Percentiles rank a stretch among this genome's conserved stretches.
These are phyloP conservation scores for Nibea albiflora DNA, from an alignment of 2,113 vertebrate species.

Conservation along the genomic window DNA sequence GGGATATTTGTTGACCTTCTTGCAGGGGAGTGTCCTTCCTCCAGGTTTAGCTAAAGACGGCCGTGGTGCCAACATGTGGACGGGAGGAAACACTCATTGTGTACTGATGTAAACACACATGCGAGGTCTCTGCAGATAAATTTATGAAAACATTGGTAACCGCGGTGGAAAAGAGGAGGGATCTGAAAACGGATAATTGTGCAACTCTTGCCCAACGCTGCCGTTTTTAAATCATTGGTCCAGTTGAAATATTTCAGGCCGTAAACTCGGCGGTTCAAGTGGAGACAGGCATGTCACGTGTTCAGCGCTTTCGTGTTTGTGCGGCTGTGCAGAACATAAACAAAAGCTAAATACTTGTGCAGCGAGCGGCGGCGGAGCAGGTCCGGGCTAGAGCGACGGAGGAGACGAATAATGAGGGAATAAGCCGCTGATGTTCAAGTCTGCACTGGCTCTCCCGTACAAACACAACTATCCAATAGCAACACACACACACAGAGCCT, in stretches of 20 bases:
- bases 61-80: slow-evolving; percentile 29
- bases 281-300: slow-evolving; percentile 23
- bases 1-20: slow-evolving; percentile 56
- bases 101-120: slow-evolving; percentile 45
- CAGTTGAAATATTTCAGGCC: slow-evolving; percentile 1
- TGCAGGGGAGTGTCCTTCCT: slow-evolving; percentile 49
- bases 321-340: slow-evolving; percentile 56
- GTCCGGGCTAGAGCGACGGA: slow-evolving; percentile 51
- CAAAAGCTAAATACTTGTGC: slow-evolving; percentile 46
- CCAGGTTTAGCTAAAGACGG: slow-evolving; percentile 22
- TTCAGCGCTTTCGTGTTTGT: slow-evolving; percentile 36
- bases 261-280: slow-evolving; percentile 20
- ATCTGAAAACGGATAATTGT: slow-evolving; percentile 37
- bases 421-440: slow-evolving; percentile 71
- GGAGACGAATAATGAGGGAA: slow-evolving; percentile 42
- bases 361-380: slow-evolving; percentile 45
- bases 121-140: neutral
- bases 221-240: slow-evolving; percentile 38
- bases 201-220: slow-evolving; percentile 50
- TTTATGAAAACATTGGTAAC: slow-evolving; percentile 13
- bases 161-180: neutral
- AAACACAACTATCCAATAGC: slow-evolving; percentile 26
- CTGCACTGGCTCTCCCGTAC: slow-evolving; percentile 71
- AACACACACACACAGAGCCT: neutral
- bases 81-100: slow-evolving; percentile 49